Percentiles rank a stretch among this genome's conserved stretches.
Evolutionary conservation across 2,113 vertebrate species (phyloP).

Genomic region (Platysternon megacephalum): DNA sequence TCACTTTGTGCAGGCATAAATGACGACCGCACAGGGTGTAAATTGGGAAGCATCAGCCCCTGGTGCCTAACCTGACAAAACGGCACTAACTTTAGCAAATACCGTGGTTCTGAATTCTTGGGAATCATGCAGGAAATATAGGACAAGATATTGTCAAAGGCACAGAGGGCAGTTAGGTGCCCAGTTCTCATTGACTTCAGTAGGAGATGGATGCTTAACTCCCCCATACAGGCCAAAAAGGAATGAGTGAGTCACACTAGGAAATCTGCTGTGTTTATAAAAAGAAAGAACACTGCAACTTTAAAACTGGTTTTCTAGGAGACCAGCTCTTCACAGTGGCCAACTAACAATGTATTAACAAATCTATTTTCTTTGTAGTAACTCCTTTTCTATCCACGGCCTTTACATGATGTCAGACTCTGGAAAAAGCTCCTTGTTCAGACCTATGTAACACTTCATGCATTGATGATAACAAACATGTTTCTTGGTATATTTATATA

Average conservation of each 20-base stretch:
- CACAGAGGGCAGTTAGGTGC: neutral
- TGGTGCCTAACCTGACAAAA: neutral
- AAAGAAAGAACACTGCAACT: neutral
- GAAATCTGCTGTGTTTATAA: neutral
- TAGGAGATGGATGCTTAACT: neutral
- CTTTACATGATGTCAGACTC: neutral
- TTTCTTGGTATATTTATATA: neutral
- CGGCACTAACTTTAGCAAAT: neutral
- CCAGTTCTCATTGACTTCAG: neutral
- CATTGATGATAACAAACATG: neutral
- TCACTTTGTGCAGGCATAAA: neutral
- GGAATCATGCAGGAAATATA: neutral
- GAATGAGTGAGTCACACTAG: neutral
- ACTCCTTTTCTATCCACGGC: neutral
- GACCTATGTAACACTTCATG: neutral
- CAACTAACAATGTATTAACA: neutral
- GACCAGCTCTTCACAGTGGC: neutral
- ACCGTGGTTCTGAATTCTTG: neutral
- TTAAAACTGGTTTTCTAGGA: accelerated
- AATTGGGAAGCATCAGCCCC: neutral
- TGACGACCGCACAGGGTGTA: neutral
- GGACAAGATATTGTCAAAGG: neutral
- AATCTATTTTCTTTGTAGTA: neutral
- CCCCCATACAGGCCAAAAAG: neutral
- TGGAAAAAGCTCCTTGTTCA: neutral